Conservation (phyloP, 1,140 invertebrate genomes). For the Drosophila serrata region DNA sequence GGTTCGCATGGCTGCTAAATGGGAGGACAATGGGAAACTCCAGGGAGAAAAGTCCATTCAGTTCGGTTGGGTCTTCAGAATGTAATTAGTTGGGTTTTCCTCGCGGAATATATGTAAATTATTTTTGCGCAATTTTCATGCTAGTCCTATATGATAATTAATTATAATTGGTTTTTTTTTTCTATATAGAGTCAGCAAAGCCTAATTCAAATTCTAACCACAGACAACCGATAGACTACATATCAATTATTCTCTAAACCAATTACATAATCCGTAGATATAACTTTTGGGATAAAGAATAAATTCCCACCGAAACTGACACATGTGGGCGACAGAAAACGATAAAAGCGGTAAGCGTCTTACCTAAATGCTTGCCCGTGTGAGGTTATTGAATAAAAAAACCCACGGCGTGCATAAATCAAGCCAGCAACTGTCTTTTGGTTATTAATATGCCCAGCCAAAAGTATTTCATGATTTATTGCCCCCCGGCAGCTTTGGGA, state of each 20-base stretch:
- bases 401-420: constrained; percentile 61
- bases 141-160: constrained; percentile 32
- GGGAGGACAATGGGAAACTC: neutral
- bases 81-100: constrained; percentile 40
- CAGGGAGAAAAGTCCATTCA: constrained; percentile 5
- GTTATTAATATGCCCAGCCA: constrained; percentile 72
- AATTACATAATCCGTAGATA: constrained; percentile 34
- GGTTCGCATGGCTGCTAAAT: constrained; percentile 27
- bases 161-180: constrained; percentile 41
- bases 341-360: constrained; percentile 39
- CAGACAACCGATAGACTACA: neutral
- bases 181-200: constrained; percentile 3
- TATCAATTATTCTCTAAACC: constrained; percentile 26
- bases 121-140: constrained; percentile 35
- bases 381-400: constrained; percentile 59
- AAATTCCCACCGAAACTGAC: constrained; percentile 33
- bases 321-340: constrained; percentile 40
- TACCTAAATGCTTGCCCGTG: constrained; percentile 28
- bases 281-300: constrained; percentile 14
- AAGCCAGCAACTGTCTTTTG: constrained; percentile 66
- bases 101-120: constrained; percentile 31
- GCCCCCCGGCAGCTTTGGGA: constrained; percentile 32
- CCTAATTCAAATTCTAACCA: neutral
- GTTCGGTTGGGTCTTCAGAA: constrained; percentile 36
- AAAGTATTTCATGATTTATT: constrained; percentile 76